A percentile compares a stretch with the other conserved stretches of the same genome.
These are phyloP conservation scores for Lepus europaeus DNA, from an alignment of 2,113 vertebrate genomes.

Conservation along the genomic window DNA sequence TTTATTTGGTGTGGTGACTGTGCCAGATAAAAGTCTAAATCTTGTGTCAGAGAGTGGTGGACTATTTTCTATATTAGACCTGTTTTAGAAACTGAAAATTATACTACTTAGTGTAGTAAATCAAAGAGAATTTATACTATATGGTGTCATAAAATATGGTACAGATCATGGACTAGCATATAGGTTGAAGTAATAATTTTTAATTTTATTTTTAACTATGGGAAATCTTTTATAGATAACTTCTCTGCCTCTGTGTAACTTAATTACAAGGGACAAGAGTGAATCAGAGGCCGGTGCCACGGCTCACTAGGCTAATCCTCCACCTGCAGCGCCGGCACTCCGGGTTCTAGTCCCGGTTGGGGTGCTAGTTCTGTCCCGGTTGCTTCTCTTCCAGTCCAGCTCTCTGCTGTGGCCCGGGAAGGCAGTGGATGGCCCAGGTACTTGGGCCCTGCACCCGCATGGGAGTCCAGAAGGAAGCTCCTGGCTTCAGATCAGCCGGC, in stretches of 20 bases:
- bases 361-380: no score
- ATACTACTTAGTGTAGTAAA: background rate
- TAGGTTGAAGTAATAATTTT: background rate
- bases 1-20: background rate
- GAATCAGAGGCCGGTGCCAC: no score
- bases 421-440: no score
- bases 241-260: background rate
- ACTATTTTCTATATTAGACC: background rate
- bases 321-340: no score
- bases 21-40: background rate
- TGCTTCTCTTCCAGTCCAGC: no score
- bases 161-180: background rate
- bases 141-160: background rate
- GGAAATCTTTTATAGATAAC: background rate
- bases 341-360: no score
- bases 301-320: no score
- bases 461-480: no score
- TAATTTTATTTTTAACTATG: background rate
- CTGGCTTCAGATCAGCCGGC: no score
- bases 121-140: background rate
- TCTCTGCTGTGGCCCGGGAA: no score
- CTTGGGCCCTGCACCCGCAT: no score
- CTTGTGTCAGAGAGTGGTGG: background rate
- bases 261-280: background rate
- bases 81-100: background rate